A percentile compares a stretch with the other conserved stretches of the same genome.
Conservation (phyloP, 2,113 vertebrate species). For the Scartelaos histophorus region DNA sequence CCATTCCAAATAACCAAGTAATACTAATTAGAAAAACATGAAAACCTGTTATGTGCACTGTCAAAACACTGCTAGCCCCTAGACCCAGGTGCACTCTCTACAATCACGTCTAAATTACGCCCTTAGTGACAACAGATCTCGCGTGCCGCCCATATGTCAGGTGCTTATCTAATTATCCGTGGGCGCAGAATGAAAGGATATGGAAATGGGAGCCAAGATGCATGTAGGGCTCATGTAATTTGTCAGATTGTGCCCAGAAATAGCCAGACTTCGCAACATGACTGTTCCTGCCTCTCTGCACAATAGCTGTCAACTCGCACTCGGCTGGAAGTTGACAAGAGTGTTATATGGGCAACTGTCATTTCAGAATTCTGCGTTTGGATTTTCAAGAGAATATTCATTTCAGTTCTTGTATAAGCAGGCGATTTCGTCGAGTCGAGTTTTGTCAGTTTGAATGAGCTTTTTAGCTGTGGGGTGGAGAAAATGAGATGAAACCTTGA, state of each 20-base stretch:
- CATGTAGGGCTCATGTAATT: background rate
- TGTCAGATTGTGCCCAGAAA: background rate
- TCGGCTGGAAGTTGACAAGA: slow-evolving; percentile 1
- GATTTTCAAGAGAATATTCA: background rate
- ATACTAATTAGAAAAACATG: no score
- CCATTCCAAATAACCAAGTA: no score
- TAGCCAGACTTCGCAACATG: background rate
- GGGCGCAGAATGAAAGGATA: background rate
- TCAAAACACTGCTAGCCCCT: background rate
- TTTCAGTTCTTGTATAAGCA: background rate
- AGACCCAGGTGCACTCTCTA: background rate
- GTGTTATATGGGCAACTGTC: background rate
- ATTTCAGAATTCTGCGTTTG: background rate
- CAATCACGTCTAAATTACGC: background rate
- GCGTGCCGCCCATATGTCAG: background rate
- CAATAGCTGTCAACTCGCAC: slow-evolving; percentile 6
- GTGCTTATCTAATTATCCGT: slow-evolving; percentile 1
- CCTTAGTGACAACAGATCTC: background rate
- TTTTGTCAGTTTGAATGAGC: background rate
- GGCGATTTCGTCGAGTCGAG: background rate
- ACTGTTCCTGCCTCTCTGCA: background rate
- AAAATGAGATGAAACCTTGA: background rate
- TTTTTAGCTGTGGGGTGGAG: background rate
- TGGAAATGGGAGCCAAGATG: background rate
- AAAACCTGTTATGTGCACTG: no score